Base-by-base conservation (phyloP, 2,888 invertebrate species). In the Lysandra coridon region DNA sequence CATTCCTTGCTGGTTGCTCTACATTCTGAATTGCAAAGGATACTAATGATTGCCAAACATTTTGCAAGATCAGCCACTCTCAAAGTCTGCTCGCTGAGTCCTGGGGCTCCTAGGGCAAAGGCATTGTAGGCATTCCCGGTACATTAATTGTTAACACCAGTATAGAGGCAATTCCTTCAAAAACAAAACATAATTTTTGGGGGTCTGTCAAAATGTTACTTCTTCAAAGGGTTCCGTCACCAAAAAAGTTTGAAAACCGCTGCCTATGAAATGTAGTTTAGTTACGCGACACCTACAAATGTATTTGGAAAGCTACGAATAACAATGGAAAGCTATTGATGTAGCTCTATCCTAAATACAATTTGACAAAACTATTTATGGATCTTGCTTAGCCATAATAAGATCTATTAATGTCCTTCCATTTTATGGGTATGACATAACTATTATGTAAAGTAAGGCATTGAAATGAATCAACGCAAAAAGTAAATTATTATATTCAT, bases 341-440 rank as follows among this genome's bases (percentile, higher is more conserved):
- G 12, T 53, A 14, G 53, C 14, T 53, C 53, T 53, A 53, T 53
- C 12, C 33, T 33, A 69, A 69, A 69, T 33, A 4, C 64, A 64
- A 64, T 30, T 64, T 33, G 12, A 33, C 12, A 33, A 7, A 64
- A 33, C 62, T 7, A 62, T 30, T 64, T 33, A 69, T 33, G 33
- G 69, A 69, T 69, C 33, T 69, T 69, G 33, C 14, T 69, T 14
- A 33, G 3, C 33, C 69, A 33, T 69, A 10, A 69, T 69, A 69
- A 69, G 4, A 33, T 33, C 4, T 69, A 30, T 33, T 12, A 69
- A 69, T 30, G 64, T 69, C 33, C 23, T 14, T 64, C 23, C 62
- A 62, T 62, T 62, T 62, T 30, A 64, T 64, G 10, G 62, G 30
- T 64, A 64, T 64, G 10, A 64, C 62, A 64, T 64, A 30, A 64